A percentile compares a stretch with the other conserved stretches of the same genome.
Evolutionary conservation across 2,888 invertebrate genomes (phyloP).

Genomic region (Notodonta dromedarius): DNA sequence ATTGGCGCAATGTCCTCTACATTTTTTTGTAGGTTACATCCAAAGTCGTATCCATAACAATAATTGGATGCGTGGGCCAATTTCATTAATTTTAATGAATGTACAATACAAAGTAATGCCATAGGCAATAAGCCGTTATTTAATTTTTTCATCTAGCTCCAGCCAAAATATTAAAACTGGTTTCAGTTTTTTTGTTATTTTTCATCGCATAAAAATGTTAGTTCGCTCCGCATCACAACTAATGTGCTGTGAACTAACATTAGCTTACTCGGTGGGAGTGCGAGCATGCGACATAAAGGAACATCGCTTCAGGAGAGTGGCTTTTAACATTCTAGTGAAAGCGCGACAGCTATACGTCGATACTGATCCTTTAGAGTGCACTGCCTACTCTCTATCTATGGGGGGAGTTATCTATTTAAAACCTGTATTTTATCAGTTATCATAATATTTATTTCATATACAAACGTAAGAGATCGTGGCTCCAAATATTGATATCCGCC

Average conservation of each 20-base stretch:
- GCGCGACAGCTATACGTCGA: slow-evolving; percentile 32
- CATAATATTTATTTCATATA: too few relatives aligned
- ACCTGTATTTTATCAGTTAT: too few relatives aligned
- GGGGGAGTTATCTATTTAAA: too few relatives aligned
- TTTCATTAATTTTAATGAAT: background rate
- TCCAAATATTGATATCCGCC: too few relatives aligned
- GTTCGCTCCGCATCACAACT: slow-evolving; percentile 23
- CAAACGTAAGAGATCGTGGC: too few relatives aligned
- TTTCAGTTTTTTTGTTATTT: slow-evolving; percentile 6
- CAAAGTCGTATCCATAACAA: too few relatives aligned
- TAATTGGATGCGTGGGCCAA: background rate
- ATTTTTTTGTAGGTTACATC: too few relatives aligned
- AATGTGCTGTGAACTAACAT: slow-evolving; percentile 35
- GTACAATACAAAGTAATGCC: too few relatives aligned
- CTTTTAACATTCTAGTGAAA: slow-evolving; percentile 51
- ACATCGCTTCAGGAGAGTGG: slow-evolving; percentile 40
- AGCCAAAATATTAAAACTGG: background rate
- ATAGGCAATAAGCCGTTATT: background rate
- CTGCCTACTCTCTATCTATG: slow-evolving; percentile 2
- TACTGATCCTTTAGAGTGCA: slow-evolving; percentile 30
- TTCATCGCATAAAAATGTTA: slow-evolving; percentile 13
- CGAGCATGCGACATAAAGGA: slow-evolving; percentile 39
- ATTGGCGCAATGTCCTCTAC: too few relatives aligned
- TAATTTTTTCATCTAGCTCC: background rate
- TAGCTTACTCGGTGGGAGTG: slow-evolving; percentile 31